Percentiles rank a stretch among this genome's conserved stretches.
These are phyloP conservation scores for Euthynnus affinis DNA, from an alignment of 2,797 vertebrate species.

Conservation along the genomic window DNA sequence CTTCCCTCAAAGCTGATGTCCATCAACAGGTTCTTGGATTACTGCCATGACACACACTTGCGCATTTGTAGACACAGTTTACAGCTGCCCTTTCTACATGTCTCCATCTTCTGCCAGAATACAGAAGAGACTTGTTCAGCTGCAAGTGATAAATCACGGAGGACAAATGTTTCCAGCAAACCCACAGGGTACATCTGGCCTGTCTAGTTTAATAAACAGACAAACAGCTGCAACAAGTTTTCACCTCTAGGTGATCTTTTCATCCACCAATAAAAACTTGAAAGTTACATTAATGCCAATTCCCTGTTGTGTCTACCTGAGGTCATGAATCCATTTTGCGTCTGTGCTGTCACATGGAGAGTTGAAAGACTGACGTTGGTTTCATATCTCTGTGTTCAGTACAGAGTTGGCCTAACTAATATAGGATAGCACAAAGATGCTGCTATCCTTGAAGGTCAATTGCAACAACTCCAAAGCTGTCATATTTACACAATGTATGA, in stretches of 20 bases:
- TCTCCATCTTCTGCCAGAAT: background rate
- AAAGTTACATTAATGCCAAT: background rate
- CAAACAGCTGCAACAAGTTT: background rate
- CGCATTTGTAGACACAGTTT: background rate
- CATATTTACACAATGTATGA: background rate
- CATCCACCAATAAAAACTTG: background rate
- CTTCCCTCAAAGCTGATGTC: background rate
- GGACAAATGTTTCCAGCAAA: background rate
- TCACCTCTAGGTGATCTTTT: background rate
- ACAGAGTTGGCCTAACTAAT: too few relatives aligned
- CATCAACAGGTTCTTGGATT: slow-evolving; percentile 6
- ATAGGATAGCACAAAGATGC: too few relatives aligned
- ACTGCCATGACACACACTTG: background rate
- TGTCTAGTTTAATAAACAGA: too few relatives aligned
- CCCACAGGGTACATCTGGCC: background rate
- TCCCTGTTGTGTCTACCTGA: too few relatives aligned
- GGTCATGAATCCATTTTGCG: too few relatives aligned
- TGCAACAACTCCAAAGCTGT: too few relatives aligned
- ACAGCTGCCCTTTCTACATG: slow-evolving; percentile 11
- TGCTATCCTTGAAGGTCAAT: too few relatives aligned
- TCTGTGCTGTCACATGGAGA: too few relatives aligned
- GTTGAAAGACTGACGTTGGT: too few relatives aligned
- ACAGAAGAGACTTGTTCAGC: background rate
- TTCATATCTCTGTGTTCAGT: too few relatives aligned
- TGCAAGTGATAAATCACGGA: background rate